A percentile compares a stretch with the other conserved stretches of the same genome.
These are phyloP conservation scores for Chelonus insularis DNA, from an alignment of 1,140 invertebrate genomes.

Conservation along the genomic window DNA sequence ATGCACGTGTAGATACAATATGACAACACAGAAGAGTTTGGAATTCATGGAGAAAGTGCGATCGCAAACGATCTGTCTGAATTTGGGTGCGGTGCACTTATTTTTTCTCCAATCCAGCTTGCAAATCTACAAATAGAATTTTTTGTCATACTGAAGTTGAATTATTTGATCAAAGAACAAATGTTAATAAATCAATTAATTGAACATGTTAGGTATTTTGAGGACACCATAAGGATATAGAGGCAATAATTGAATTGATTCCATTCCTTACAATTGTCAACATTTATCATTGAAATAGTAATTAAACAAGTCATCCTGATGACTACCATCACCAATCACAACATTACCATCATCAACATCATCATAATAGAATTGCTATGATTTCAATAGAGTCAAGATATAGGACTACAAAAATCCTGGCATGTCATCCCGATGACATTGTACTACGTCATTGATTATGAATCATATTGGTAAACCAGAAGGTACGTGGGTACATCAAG, in stretches of 20 bases:
- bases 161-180: not conserved
- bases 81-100: conserved; percentile 3
- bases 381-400: not conserved
- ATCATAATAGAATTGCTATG: not conserved
- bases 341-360: not conserved
- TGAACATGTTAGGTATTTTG: too few species aligned
- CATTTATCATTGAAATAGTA: too few species aligned
- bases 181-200: too few species aligned
- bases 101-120: not conserved
- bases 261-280: too few species aligned
- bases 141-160: not conserved
- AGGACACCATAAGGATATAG: too few species aligned
- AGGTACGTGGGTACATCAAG: conserved; percentile 31
- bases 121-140: not conserved
- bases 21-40: conserved; percentile 31
- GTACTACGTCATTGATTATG: conserved; percentile 33
- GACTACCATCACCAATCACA: not conserved
- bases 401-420: not conserved
- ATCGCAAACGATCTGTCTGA: conserved; percentile 20
- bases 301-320: not conserved
- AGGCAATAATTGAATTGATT: too few species aligned
- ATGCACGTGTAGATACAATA: conserved; percentile 24
- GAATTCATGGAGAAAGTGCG: conserved; percentile 33
- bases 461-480: conserved; percentile 28
- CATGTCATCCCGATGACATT: conserved; percentile 31